A percentile compares a stretch with the other conserved stretches of the same genome.
Conservation (phyloP, 64 coral and sea anemone species). For the Stylophora pistillata region DNA sequence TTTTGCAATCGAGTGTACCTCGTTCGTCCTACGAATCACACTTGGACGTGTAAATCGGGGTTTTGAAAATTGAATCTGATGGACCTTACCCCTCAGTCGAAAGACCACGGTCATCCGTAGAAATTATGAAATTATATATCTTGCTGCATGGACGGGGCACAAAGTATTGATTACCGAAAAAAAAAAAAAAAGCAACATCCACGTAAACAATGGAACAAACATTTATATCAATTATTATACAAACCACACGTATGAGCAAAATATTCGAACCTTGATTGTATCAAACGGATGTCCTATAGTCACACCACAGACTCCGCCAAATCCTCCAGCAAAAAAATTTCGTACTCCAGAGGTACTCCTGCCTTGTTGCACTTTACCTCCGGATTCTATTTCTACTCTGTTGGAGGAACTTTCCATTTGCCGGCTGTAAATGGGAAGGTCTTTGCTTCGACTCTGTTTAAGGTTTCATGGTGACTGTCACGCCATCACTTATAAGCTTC, state of each 20-base stretch:
- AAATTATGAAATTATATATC: too few relatives aligned
- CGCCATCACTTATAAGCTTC: neutral
- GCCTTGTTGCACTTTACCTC: neutral
- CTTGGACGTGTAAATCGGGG: too few relatives aligned
- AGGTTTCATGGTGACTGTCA: neutral
- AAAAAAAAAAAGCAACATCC: too few relatives aligned
- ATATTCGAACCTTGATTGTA: slow-evolving; percentile 3
- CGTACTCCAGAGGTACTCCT: slow-evolving; percentile 2
- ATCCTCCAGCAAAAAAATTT: slow-evolving; percentile 22
- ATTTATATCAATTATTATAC: neutral
- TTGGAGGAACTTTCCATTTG: neutral
- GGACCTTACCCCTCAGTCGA: too few relatives aligned
- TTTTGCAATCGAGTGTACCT: too few relatives aligned
- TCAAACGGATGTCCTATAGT: slow-evolving; percentile 6
- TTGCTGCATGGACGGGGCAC: too few relatives aligned
- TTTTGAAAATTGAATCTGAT: too few relatives aligned
- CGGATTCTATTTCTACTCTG: slow-evolving; percentile 1
- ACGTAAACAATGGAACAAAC: neutral
- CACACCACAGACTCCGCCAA: neutral
- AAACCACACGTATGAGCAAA: neutral
- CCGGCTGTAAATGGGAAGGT: neutral
- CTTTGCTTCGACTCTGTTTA: neutral
- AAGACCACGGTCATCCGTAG: too few relatives aligned
- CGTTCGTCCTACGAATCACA: too few relatives aligned
- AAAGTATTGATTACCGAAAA: too few relatives aligned